These are phyloP conservation scores for Seriola quinqueradiata DNA, from an alignment of 2,113 vertebrate genomes.

Conservation along the genomic window DNA sequence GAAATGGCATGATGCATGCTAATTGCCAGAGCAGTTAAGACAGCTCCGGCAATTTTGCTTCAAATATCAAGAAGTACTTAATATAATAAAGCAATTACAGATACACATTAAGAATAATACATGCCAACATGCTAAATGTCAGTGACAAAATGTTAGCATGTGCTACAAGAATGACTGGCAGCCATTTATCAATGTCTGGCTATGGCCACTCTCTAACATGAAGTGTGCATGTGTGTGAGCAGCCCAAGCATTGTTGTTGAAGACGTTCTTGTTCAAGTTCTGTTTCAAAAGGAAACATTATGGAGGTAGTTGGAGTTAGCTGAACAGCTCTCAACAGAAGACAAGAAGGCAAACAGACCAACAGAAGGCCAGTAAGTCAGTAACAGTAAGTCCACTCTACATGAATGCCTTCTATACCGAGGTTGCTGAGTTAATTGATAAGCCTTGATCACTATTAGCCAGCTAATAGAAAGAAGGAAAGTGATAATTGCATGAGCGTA, in stretches of 20 bases:
- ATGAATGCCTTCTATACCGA: not conserved
- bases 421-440: too few species aligned
- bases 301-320: not conserved
- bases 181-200: not conserved
- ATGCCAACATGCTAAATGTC: not conserved
- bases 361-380: not conserved
- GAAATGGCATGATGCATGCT: too few species aligned
- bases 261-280: not conserved
- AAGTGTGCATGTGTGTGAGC: not conserved
- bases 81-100: too few species aligned
- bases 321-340: not conserved
- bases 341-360: not conserved
- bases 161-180: not conserved
- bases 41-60: too few species aligned
- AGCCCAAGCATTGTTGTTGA: not conserved
- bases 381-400: not conserved
- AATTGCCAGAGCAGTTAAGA: too few species aligned
- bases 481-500: not conserved
- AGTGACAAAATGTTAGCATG: not conserved
- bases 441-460: not conserved
- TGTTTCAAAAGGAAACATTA: slow-evolving; percentile 3
- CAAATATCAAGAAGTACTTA: too few species aligned
- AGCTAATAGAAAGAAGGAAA: not conserved
- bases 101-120: not conserved
- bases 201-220: not conserved